phyloP scores from a whole-genome alignment of 2,797 vertebrate genomes.

The Xenops minutus region DNA sequence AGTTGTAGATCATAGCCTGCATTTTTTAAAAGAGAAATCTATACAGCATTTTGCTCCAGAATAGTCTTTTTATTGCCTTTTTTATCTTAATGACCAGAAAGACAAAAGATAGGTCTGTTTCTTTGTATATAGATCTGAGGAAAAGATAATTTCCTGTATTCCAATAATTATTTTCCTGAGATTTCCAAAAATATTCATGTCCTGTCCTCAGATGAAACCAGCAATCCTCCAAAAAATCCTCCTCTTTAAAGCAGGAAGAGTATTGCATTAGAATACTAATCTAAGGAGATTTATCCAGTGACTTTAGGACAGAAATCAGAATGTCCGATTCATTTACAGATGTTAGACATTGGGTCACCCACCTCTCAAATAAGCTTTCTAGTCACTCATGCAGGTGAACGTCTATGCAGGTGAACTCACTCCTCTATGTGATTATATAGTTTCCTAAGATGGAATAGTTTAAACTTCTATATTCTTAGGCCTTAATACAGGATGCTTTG shows the following conservation, averaged over 20 bases:
- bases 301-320: neutral
- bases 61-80: neutral
- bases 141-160: neutral
- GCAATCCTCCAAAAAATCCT: fast-evolving
- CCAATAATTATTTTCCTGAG: neutral
- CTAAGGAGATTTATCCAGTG: neutral
- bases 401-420: neutral
- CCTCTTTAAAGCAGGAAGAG: neutral
- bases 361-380: neutral
- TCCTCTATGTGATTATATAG: neutral
- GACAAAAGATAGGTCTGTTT: neutral
- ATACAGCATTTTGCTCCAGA: neutral
- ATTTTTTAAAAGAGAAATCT: neutral
- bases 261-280: neutral
- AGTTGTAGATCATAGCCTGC: neutral
- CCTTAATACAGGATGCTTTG: neutral
- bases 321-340: neutral
- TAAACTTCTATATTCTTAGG: neutral
- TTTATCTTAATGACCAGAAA: neutral
- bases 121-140: neutral
- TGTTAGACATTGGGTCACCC: neutral
- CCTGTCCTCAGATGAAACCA: neutral
- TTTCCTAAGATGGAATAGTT: neutral
- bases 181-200: neutral
- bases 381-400: neutral